Evolutionary conservation across 2,113 vertebrate genomes (phyloP).

Genomic region (Pedionomus torquatus): DNA sequence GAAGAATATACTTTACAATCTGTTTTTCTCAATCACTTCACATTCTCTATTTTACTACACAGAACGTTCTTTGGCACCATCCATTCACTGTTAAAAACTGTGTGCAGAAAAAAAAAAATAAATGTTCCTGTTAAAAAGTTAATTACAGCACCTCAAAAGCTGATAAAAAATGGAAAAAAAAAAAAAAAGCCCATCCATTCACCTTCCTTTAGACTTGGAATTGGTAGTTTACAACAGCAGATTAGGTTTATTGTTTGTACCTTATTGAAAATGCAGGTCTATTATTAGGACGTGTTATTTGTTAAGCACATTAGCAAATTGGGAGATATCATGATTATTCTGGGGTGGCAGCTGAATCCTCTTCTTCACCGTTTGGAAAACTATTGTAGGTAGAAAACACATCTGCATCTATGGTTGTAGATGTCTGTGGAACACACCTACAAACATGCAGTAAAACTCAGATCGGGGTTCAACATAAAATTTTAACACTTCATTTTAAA

Average conservation of each 20-base stretch:
- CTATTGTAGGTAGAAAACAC: too few species aligned
- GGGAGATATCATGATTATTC: neutral
- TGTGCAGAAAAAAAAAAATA: neutral
- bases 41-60: neutral
- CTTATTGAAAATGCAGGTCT: neutral
- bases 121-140: neutral
- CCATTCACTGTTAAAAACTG: neutral
- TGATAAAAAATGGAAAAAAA: neutral
- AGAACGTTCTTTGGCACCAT: neutral
- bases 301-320: neutral
- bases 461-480: too few species aligned
- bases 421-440: too few species aligned
- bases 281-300: neutral
- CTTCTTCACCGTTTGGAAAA: too few species aligned
- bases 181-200: neutral
- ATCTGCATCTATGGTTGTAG: too few species aligned
- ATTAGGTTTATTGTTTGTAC: neutral
- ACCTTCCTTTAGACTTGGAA: neutral
- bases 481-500: too few species aligned
- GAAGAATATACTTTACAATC: slow-evolving; percentile 46
- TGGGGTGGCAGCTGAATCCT: too few species aligned
- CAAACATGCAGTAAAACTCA: too few species aligned
- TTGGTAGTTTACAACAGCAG: neutral
- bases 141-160: neutral
- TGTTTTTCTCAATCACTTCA: neutral